Base-by-base conservation (phyloP, 2,888 invertebrate species). In the Dromius quadrimaculatus region DNA sequence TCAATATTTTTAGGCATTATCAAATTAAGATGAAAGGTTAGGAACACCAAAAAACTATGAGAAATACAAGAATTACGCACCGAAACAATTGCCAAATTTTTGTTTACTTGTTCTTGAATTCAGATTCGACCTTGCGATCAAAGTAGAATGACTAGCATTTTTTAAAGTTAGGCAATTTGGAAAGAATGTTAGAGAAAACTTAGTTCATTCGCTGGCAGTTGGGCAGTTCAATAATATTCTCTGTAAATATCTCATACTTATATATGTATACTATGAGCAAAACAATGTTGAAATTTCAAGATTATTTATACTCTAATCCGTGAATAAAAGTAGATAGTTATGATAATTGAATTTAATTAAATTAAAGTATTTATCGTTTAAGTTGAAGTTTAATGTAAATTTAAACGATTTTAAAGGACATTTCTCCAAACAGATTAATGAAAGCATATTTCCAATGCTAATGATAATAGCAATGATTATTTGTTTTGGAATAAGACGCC, bases 131-230 rank as follows among this genome's bases (percentile, higher is more conserved):
- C 68, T 68, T 68, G 68, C 34, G 34, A 23, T 28, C 23, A 36
- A 66, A 2, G 13, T 17, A 68, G 23, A 45, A 68, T 68, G 68
- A 68, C 68, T 59, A 59, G 68, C 68, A 68, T 68, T 68, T 68
- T 68, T 68, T 45, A 57, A 4, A 62, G 43, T 45, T 22, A 68
- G 59, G 59, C 59, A 68, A 68, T 68, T 59, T 32, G 45, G 6
- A 23, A 23, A 19, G 34, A 13, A n/a, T n/a, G n/a, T n/a, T n/a
- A n/a, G n/a, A n/a, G n/a, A n/a, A n/a, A n/a, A n/a, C n/a, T n/a
- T n/a, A n/a, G n/a, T n/a, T n/a, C n/a, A n/a, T n/a, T n/a, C n/a
- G n/a, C n/a, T n/a, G n/a, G n/a, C n/a, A n/a, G n/a, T n/a, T n/a
- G n/a, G n/a, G n/a, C n/a, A n/a, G n/a, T n/a, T n/a, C n/a, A n/a